These are phyloP conservation scores for Hylia prasina DNA, from an alignment of 2,113 vertebrate genomes.

Conservation along the genomic window DNA sequence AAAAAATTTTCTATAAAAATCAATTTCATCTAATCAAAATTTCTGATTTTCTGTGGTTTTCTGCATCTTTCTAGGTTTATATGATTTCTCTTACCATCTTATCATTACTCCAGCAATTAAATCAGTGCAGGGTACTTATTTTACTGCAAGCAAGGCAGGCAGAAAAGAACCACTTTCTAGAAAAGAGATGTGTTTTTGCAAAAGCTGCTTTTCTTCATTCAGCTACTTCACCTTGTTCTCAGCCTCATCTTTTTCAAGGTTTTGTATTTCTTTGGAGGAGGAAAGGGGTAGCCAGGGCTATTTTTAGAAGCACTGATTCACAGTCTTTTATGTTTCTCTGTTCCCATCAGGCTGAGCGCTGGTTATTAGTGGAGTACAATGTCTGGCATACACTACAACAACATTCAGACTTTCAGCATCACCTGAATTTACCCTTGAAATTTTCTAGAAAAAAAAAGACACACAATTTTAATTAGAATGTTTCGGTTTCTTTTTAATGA, in stretches of 20 bases:
- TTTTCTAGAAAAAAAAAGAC: neutral
- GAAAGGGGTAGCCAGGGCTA: neutral
- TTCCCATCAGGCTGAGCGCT: neutral
- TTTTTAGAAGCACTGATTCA: constrained; percentile 30
- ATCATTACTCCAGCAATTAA: neutral
- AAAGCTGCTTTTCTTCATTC: neutral
- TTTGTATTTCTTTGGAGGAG: neutral
- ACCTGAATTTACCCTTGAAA: neutral
- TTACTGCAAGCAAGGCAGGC: neutral
- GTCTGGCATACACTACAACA: neutral
- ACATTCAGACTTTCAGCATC: neutral
- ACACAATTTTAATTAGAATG: neutral
- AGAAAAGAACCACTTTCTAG: neutral
- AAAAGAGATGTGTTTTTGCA: neutral
- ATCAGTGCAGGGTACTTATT: neutral
- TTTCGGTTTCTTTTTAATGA: neutral
- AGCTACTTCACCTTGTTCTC: neutral
- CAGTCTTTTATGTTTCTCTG: neutral
- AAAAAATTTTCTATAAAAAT: neutral
- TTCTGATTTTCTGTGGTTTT: neutral
- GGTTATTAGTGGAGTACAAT: neutral
- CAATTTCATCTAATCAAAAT: neutral
- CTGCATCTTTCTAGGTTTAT: neutral
- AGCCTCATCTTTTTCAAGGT: neutral
- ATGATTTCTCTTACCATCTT: neutral